Evolutionary conservation across 2,888 invertebrate species (phyloP), one percentile per base, ranked within the genome.

Genomic region (Eremobia ochroleuca): DNA sequence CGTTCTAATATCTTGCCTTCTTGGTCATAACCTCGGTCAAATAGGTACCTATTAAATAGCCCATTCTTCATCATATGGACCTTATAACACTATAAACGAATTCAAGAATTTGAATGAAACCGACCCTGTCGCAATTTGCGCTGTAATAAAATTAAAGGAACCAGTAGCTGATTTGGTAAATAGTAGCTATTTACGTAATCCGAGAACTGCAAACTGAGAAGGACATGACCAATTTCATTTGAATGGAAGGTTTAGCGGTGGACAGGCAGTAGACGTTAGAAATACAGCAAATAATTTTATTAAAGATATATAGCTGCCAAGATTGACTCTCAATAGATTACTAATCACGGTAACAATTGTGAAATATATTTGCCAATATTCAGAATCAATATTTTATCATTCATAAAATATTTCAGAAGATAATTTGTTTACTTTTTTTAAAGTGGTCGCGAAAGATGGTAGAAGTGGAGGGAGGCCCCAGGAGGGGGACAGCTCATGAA

Each of bases 211-310:
- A 68, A 62, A 72, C 82, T 73, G 55, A 72, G 68, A 81, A 66
- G 66, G 73, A 82, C 83, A 73, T 62, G 69, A 83, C 74, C 86
- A 86, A 86, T 86, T 83, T 71, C 73, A 86, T 86, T 86, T 78
- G 59, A 86, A 86, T 82, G 28, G 70, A 66, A 72, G 77, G 74
- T 83, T 73, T 65, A 74, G n/a, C 62, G 21, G 62, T 43, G 18
- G 69, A 82, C 83, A 83, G 83, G 34, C 69, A 46, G 31, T 73
- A 31, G 75, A 78, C 66, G 66, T 62, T 66, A 83, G 55, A 74
- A 82, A 84, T 84, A 84, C 78, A 86, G 73, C 58, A 64, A 82
- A 66, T 83, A 71, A 75, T 86, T 74, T 59, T 78, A 75, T 73
- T 73, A 82, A 75, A 86, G 74, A 86, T 82, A 40, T 73, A 75